Evolutionary conservation across 2,113 vertebrate species (phyloP).

Genomic region (Silurus meridionalis): DNA sequence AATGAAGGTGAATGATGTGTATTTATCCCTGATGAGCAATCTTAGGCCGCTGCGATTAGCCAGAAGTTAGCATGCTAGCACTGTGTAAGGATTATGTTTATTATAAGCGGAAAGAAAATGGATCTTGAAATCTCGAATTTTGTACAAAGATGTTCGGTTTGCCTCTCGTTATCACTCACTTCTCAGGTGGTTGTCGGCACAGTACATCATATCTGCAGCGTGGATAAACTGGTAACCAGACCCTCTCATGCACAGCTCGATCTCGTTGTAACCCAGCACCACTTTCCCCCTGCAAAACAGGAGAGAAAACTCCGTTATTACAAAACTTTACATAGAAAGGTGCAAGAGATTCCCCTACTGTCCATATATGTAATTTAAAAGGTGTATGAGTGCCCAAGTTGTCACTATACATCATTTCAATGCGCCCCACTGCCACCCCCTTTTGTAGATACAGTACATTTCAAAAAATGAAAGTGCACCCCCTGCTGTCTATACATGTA

Average conservation of each 20-base stretch:
- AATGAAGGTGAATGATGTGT: no score
- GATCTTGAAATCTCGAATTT: no score
- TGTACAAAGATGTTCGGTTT: not conserved
- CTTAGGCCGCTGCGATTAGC: no score
- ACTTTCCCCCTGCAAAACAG: conserved; percentile 76
- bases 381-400: not conserved
- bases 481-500: not conserved
- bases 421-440: not conserved
- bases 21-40: no score
- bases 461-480: not conserved
- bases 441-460: not conserved
- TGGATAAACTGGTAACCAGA: conserved; percentile 87
- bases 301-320: not conserved
- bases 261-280: conserved; percentile 82
- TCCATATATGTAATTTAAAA: not conserved
- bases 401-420: not conserved
- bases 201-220: conserved; percentile 86
- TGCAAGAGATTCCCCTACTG: not conserved
- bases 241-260: conserved; percentile 78
- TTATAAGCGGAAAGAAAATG: not conserved
- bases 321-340: not conserved
- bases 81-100: not conserved
- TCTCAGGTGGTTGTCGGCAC: conserved; percentile 81
- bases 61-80: not conserved
- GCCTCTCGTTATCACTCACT: conserved; percentile 71